phyloP scores from a whole-genome alignment of 2,888 invertebrate species.

The Leptinotarsa tumamoca region DNA sequence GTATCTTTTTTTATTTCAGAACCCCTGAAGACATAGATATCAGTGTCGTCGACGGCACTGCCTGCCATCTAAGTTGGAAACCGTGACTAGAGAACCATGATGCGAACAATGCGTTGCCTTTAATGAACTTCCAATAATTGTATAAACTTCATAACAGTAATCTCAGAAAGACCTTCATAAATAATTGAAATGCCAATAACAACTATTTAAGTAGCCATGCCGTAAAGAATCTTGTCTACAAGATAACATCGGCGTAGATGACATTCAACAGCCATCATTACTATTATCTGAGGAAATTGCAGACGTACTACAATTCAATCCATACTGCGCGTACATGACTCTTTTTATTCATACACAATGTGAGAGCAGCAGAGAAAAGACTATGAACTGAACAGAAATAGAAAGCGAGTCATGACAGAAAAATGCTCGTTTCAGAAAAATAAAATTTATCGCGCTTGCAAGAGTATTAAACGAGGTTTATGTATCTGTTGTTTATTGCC shows the following conservation, averaged over 20 bases:
- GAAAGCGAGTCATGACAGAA: conserved; percentile 3
- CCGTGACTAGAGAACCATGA: not conserved
- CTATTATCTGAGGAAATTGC: conserved; percentile 17
- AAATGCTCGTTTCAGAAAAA: conserved; percentile 18
- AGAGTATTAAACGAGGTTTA: conserved; percentile 14
- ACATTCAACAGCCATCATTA: conserved; percentile 17
- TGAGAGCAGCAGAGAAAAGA: conserved; percentile 4
- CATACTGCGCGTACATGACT: conserved; percentile 17
- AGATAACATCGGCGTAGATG: conserved; percentile 16
- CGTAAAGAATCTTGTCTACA: conserved; percentile 11
- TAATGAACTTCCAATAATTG: not conserved
- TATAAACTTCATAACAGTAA: conserved; percentile 11
- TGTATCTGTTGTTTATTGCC: not conserved
- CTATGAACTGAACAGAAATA: not conserved
- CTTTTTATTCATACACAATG: conserved; percentile 10
- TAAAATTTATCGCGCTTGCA: conserved; percentile 19
- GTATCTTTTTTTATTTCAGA: too few relatives aligned
- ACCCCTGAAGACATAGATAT: too few relatives aligned
- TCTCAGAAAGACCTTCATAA: conserved; percentile 14
- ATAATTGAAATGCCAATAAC: conserved; percentile 13
- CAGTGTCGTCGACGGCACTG: not conserved
- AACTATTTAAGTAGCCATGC: conserved; percentile 11
- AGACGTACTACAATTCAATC: conserved; percentile 20
- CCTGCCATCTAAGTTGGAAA: not conserved
- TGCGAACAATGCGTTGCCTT: not conserved